Percentiles rank a stretch among this genome's conserved stretches.
Conservation (phyloP, 2,888 invertebrate genomes). For the Apamea epomidion region DNA sequence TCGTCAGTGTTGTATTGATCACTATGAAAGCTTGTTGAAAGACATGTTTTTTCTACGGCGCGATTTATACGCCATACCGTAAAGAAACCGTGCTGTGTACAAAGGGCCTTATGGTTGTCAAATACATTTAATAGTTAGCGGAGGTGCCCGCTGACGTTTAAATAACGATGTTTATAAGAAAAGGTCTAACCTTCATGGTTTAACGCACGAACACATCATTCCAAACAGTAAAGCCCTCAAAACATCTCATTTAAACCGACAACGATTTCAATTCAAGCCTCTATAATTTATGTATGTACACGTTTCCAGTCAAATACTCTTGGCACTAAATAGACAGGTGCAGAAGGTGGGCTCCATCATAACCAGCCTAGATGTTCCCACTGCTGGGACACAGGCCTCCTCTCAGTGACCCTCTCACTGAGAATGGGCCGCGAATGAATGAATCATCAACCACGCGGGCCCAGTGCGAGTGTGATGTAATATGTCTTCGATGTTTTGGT, state of each 20-base stretch:
- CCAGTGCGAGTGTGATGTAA: neutral
- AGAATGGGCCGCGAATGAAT: too few relatives aligned
- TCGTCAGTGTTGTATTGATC: too few relatives aligned
- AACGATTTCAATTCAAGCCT: constrained; percentile 57
- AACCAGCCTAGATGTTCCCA: neutral
- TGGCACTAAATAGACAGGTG: rapidly evolving
- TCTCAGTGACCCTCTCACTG: neutral
- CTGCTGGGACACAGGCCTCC: neutral
- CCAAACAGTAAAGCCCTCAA: neutral
- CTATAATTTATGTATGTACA: constrained; percentile 61
- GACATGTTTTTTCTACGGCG: too few relatives aligned
- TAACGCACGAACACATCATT: constrained; percentile 22
- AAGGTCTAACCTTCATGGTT: neutral
- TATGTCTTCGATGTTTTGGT: neutral
- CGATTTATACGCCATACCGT: too few relatives aligned
- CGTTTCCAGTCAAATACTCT: constrained; percentile 52
- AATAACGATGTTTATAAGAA: too few relatives aligned
- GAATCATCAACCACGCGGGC: neutral
- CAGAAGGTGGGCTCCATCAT: neutral
- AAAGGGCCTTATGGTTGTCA: too few relatives aligned
- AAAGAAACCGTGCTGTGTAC: too few relatives aligned
- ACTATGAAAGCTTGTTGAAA: too few relatives aligned
- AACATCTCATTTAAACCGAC: constrained; percentile 32
- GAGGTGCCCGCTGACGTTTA: too few relatives aligned
- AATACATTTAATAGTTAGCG: too few relatives aligned